These are phyloP conservation scores for Diogma glabrata DNA, from an alignment of 2,888 invertebrate genomes.

Conservation along the genomic window DNA sequence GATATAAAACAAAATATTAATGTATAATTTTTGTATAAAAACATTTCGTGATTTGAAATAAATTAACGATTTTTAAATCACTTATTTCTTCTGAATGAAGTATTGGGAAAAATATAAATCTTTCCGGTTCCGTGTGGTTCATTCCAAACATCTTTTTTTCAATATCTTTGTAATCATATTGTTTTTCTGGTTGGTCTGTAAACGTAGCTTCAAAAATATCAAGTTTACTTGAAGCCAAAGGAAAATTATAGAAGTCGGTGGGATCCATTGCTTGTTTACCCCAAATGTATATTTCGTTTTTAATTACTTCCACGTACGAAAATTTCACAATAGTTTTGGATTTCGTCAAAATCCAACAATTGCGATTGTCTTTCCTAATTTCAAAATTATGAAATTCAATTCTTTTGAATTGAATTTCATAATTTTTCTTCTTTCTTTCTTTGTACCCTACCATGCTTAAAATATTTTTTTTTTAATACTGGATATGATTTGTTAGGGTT, in stretches of 20 bases:
- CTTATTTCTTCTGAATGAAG: too few species aligned
- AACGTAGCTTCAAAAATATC: too few species aligned
- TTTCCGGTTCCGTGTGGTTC: too few species aligned
- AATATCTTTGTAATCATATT: too few species aligned
- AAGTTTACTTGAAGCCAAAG: neutral
- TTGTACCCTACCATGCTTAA: neutral
- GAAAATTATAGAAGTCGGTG: neutral
- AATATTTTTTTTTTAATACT: neutral
- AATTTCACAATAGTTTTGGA: neutral
- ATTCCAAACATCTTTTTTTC: too few species aligned
- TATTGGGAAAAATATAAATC: too few species aligned
- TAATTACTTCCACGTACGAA: neutral
- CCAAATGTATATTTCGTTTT: neutral
- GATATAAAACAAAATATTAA: too few species aligned
- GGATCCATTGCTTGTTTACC: neutral
- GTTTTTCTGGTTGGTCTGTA: too few species aligned
- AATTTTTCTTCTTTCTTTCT: too few species aligned
- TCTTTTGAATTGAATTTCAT: constrained; percentile 7
- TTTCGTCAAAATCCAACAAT: neutral
- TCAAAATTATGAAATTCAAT: neutral
- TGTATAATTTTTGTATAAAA: too few species aligned
- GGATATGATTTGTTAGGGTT: neutral
- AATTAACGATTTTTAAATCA: too few species aligned
- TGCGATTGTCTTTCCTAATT: neutral
- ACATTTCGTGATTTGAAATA: too few species aligned